Evolutionary conservation across 2,888 invertebrate genomes (phyloP).

Genomic region (Bugula neritina): DNA sequence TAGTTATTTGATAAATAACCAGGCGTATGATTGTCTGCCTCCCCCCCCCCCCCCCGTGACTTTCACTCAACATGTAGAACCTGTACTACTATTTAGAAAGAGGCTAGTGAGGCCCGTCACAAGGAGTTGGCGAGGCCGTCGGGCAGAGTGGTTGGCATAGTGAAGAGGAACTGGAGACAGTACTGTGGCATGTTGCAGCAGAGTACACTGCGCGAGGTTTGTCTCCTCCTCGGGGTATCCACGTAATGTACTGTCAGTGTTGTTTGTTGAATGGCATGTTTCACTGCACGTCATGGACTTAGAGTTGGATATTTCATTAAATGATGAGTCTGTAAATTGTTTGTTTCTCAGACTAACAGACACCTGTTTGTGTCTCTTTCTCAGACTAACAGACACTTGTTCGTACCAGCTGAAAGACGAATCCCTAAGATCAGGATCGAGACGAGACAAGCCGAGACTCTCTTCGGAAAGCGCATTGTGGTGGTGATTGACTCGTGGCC

Average conservation of each 20-base stretch:
- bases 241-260: too few species aligned
- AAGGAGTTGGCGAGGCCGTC: constrained; percentile 57
- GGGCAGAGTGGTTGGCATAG: constrained; percentile 83
- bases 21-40: too few species aligned
- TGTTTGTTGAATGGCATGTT: too few species aligned
- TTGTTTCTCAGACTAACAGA: constrained; percentile 52
- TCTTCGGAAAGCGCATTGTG: constrained; percentile 79
- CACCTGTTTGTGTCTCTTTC: constrained; percentile 69
- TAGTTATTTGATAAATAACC: too few species aligned
- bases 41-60: too few species aligned
- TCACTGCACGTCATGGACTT: too few species aligned
- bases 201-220: constrained; percentile 60
- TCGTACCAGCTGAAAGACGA: constrained; percentile 86
- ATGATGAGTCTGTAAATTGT: too few species aligned
- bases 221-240: too few species aligned
- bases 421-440: constrained; percentile 93
- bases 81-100: constrained; percentile 1
- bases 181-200: constrained; percentile 91
- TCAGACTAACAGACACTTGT: constrained; percentile 66
- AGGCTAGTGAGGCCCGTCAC: neutral
- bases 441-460: constrained; percentile 73
- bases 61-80: too few species aligned
- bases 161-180: constrained; percentile 91
- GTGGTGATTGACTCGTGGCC: constrained; percentile 97
- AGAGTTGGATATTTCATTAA: too few species aligned